Conservation (phyloP, 1,140 invertebrate species). For the Zeugodacus cucurbitae region DNA sequence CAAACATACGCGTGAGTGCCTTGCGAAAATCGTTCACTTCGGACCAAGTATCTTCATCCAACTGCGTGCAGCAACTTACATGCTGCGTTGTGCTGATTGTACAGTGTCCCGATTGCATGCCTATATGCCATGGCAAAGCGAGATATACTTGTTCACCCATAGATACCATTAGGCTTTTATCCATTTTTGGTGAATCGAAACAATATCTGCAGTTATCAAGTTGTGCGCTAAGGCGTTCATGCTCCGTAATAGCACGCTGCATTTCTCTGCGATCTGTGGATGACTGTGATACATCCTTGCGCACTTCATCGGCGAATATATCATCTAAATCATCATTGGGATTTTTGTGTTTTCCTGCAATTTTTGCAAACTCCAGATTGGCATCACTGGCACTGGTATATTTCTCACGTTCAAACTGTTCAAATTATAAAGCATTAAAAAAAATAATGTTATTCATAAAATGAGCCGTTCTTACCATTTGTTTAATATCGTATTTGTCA, state of each 20-base stretch:
- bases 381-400: conserved; percentile 83
- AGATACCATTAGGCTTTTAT: conserved; percentile 89
- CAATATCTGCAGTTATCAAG: conserved; percentile 87
- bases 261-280: conserved; percentile 72
- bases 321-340: conserved; percentile 87
- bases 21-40: conserved; percentile 85
- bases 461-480: conserved; percentile 70
- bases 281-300: conserved; percentile 72
- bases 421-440: conserved; percentile 45
- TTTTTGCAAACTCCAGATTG: conserved; percentile 81
- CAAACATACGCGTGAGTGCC: conserved; percentile 82
- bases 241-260: conserved; percentile 80
- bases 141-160: conserved; percentile 86
- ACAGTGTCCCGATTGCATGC: conserved; percentile 89
- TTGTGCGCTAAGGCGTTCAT: conserved; percentile 67
- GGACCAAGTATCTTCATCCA: conserved; percentile 94
- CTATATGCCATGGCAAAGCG: conserved; percentile 80
- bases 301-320: conserved; percentile 75
- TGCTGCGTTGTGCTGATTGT: conserved; percentile 89
- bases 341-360: conserved; percentile 76
- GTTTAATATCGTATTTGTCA: conserved; percentile 85
- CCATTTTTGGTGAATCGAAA: conserved; percentile 81
- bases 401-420: conserved; percentile 90
- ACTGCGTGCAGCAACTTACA: conserved; percentile 76
- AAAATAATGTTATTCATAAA: too few relatives aligned